phyloP scores from a whole-genome alignment of 2,113 vertebrate genomes.

The Peromyscus leucopus region DNA sequence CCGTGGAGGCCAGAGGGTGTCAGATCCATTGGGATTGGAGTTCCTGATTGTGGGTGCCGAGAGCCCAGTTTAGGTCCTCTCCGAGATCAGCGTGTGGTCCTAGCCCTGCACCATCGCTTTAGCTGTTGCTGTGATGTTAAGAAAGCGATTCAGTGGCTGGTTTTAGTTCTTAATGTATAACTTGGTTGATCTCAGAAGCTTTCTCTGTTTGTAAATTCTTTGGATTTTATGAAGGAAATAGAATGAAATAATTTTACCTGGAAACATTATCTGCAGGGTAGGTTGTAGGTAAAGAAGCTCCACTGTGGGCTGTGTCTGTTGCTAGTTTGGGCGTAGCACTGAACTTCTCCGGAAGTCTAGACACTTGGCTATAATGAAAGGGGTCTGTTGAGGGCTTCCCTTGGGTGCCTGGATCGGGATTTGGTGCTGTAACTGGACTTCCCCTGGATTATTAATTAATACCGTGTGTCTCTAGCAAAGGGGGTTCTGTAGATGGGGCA shows the following conservation, averaged over 20 bases:
- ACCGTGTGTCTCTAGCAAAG: slow-evolving; percentile 35
- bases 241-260: background rate
- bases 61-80: background rate
- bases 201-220: background rate
- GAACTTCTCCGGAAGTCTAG: background rate
- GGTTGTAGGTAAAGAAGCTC: slow-evolving; percentile 2
- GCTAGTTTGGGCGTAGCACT: background rate
- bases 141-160: slow-evolving; percentile 16
- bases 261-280: background rate
- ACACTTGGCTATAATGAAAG: slow-evolving; percentile 12
- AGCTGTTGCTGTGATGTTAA: background rate
- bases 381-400: background rate
- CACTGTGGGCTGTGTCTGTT: background rate
- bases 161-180: slow-evolving; percentile 34
- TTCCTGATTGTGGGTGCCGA: background rate
- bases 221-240: slow-evolving; percentile 54
- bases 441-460: background rate
- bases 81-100: background rate
- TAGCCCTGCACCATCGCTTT: background rate
- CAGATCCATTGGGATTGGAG: background rate
- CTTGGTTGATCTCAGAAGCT: slow-evolving; percentile 15
- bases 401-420: slow-evolving; percentile 19
- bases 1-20: background rate
- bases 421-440: slow-evolving; percentile 12
- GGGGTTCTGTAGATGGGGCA: background rate